A percentile compares a stretch with the other conserved stretches of the same genome.
These are phyloP conservation scores for Chalcis sispes DNA, from an alignment of 2,888 invertebrate species.

Conservation along the genomic window DNA sequence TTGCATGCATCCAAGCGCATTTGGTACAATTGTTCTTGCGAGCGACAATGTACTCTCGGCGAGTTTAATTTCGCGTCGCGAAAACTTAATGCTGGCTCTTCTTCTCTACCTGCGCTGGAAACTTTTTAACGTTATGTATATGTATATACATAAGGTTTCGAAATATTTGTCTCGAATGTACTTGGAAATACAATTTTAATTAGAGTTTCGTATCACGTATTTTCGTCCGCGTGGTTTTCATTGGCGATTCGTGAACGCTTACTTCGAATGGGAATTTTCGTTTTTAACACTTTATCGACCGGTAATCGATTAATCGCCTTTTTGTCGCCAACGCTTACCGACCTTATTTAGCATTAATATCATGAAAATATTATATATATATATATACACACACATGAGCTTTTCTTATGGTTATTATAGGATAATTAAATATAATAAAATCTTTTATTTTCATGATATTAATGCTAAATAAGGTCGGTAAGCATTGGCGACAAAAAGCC, in stretches of 20 bases:
- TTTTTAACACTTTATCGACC: too few relatives aligned
- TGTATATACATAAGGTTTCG: neutral
- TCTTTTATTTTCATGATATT: too few relatives aligned
- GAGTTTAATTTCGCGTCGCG: constrained; percentile 27
- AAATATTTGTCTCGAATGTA: constrained; percentile 23
- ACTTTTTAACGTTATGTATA: constrained; percentile 1
- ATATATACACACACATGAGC: too few relatives aligned
- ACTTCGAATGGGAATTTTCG: too few relatives aligned
- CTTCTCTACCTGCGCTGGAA: constrained; percentile 1
- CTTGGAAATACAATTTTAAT: constrained; percentile 16
- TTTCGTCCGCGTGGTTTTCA: neutral
- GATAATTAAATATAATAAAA: too few relatives aligned
- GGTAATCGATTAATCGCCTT: too few relatives aligned
- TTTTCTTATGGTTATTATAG: too few relatives aligned
- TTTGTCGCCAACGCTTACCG: too few relatives aligned
- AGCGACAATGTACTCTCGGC: constrained; percentile 1
- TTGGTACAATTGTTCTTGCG: neutral
- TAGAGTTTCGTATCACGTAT: constrained; percentile 6
- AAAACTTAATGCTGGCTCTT: constrained; percentile 34
- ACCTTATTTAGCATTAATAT: too few relatives aligned
- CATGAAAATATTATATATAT: too few relatives aligned
- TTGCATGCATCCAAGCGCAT: neutral
- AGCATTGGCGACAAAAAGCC: too few relatives aligned
- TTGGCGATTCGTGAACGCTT: neutral
- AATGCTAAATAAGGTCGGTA: too few relatives aligned